Base-by-base conservation (phyloP, 2,888 invertebrate genomes). In the Dexiosoma caninum region DNA sequence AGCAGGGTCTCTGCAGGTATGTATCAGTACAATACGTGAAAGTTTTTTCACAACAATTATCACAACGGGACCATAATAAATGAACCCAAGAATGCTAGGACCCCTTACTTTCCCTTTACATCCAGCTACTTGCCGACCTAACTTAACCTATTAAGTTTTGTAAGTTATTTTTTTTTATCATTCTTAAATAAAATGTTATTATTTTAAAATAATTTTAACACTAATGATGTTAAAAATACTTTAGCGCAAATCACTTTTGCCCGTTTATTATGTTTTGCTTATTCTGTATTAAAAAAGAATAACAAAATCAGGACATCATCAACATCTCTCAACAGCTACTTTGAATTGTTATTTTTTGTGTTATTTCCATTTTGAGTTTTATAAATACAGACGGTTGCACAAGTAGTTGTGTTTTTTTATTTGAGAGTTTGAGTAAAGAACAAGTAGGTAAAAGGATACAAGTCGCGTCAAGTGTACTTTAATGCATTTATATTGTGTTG, bases 391-490 rank as follows among this genome's bases (percentile, higher is more conserved):
- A 59, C 59, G 67, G n/a, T 16, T 75, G 64, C 37, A 44, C 37
- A 66, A 51, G 69, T 23, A 49, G 37, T 35, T 30, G 49, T 40
- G 32, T 35, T 40, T 40, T 2, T 42, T 42, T 30, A 27, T 59
- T 0, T 35, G 67, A 32, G 60, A 71, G 77, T 74, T 59, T 77
- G 67, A 64, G 71, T 69, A 72, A 81, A 57, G 57, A 77, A 72
- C 77, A 77, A 81, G 81, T 77, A 77, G 81, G 72, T 77, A 64
- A 77, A 81, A 81, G 81, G 77, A 81, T 77, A 77, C 81, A 81
- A 81, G 81, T 81, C 81, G 74, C 81, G 81, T 81, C 77, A 81
- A 81, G 81, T 74, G 77, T 81, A 69, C 81, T 81, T 81, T 74
- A 81, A 81, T 81, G 81, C 81, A 81, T 81, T 81, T 81, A 75